Evolutionary conservation across 2,888 invertebrate species (phyloP), one percentile per base, ranked within the genome.

Genomic region (Drosophila histrio): DNA sequence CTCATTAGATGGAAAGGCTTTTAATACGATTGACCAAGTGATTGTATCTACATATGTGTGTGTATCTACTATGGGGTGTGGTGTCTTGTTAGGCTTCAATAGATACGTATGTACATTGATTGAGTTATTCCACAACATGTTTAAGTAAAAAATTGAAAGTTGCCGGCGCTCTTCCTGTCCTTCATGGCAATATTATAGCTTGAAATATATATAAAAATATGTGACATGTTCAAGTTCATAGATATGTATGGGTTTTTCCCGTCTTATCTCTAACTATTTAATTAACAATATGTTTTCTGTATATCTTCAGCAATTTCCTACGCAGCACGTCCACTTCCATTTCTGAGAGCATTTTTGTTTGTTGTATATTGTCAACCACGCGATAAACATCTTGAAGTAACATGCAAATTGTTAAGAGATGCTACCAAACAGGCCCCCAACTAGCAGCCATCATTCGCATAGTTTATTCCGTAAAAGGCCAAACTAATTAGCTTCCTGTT

Each of bases 401-500:
- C 64, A 77, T 79, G 77, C 77, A 69, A 77, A 74, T 72, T 30
- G 62, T 59, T 54, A 8, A 49, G 62, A 70, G 85, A 87, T 87
- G 86, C 86, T 61, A 71, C 87, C 68, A 77, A 77, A 46, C 46
- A 22, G 54, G 49, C 57, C 57, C 47, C 65, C 61, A 60, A 39
- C 63, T 58, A 59, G 59, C 65, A 58, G 62, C 52, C 52, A 61
- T 64, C 59, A 64, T 72, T 75, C 62, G 72, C 84, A 88, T 87
- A 88, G 87, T 87, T 87, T 73, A 71, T 61, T 59, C 84, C 88
- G 50, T 68, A 84, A 72, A 75, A 30, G 75, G 85, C 32, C 69
- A 84, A 87, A 77, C 84, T 88, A 84, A 84, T 84, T 84, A 87
- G 87, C 87, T 87, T 83, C 88, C 84, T 79, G 77, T 73, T 84